These are phyloP conservation scores for Felis catus DNA, from an alignment of 2,113 vertebrate species.

Conservation along the genomic window F.catus_Fca126_mat1.0 CM031411.1:5269501-5270000, in stretches of 20 bases:
- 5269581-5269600: neutral
- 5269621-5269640: accelerated
- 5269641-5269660: no score
- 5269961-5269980: accelerated
- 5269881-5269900: no score
- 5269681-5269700: neutral
- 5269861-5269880: neutral
- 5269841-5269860: neutral
- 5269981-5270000: no score
- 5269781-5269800: neutral
- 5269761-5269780: no score
- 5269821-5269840: neutral
- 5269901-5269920: no score
- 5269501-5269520: neutral
- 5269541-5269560: neutral
- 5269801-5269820: neutral
- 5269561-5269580: neutral
- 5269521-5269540: neutral
- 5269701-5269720: no score
- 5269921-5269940: no score
- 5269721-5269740: neutral
- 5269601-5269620: neutral
- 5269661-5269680: neutral
- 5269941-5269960: no score
- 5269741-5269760: no score